A percentile compares a stretch with the other conserved stretches of the same genome.
phyloP scores from a whole-genome alignment of 2,113 vertebrate species.

The Triplophysa tibetana region DNA sequence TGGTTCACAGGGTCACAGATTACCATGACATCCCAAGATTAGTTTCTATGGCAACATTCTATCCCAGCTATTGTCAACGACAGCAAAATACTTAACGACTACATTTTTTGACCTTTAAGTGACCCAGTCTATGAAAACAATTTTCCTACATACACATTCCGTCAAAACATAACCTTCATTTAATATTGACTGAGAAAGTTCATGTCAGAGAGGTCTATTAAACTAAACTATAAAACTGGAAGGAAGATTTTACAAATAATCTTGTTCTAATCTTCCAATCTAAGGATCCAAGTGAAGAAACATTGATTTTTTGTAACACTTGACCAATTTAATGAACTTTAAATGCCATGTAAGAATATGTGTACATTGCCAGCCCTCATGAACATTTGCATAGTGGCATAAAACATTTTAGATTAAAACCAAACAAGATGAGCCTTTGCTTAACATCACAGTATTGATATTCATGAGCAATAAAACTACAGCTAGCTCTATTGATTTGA shows the following conservation, averaged over 20 bases:
- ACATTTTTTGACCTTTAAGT: background rate
- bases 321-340: slow-evolving; percentile 12
- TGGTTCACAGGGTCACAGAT: background rate
- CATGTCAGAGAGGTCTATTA: too few relatives aligned
- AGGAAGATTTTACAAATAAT: background rate
- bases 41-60: background rate
- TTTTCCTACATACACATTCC: too few relatives aligned
- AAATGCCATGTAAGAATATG: background rate
- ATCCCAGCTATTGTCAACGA: background rate
- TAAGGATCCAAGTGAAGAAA: background rate
- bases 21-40: background rate
- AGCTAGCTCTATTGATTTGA: background rate
- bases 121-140: too few relatives aligned
- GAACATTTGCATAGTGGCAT: slow-evolving; percentile 9
- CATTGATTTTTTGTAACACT: background rate
- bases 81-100: background rate
- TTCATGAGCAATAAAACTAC: background rate
- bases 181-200: too few relatives aligned
- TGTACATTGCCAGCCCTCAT: background rate
- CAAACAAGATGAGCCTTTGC: background rate
- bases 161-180: too few relatives aligned
- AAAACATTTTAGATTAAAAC: background rate
- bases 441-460: slow-evolving; percentile 1
- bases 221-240: too few relatives aligned
- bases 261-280: background rate